A percentile compares a stretch with the other conserved stretches of the same genome.
Evolutionary conservation across 2,888 invertebrate genomes (phyloP).

Genomic region (Abrostola tripartita): DNA sequence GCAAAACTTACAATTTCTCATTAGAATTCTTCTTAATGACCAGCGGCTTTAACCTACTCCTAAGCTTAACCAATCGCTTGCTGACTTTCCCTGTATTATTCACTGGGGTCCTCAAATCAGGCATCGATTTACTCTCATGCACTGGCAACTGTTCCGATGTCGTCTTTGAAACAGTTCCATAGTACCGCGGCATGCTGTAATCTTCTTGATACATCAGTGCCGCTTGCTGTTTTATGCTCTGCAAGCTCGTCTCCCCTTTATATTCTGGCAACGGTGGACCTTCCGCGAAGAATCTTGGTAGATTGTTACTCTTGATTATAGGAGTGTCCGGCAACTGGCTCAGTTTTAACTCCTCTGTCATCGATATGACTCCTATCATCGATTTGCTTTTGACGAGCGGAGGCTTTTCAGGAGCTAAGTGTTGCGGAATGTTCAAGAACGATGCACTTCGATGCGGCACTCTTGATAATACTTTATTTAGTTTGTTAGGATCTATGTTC

Average conservation of each 20-base stretch:
- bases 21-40: slow-evolving; percentile 84
- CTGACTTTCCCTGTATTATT: slow-evolving; percentile 75
- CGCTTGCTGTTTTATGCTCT: slow-evolving; percentile 86
- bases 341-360: slow-evolving; percentile 74
- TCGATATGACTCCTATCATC: slow-evolving; percentile 76
- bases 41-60: slow-evolving; percentile 82
- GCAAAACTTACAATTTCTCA: slow-evolving; percentile 68
- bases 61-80: slow-evolving; percentile 81
- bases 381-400: slow-evolving; percentile 81
- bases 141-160: slow-evolving; percentile 67
- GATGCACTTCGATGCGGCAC: slow-evolving; percentile 85
- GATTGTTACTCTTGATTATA: slow-evolving; percentile 81
- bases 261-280: slow-evolving; percentile 78
- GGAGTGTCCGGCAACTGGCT: slow-evolving; percentile 84
- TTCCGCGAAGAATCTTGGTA: slow-evolving; percentile 84
- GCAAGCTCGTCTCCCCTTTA: slow-evolving; percentile 80
- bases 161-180: slow-evolving; percentile 79
- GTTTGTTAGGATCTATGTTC: slow-evolving; percentile 78
- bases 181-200: slow-evolving; percentile 90
- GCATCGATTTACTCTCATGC: slow-evolving; percentile 86
- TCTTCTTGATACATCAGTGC: slow-evolving; percentile 86
- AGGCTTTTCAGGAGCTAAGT: slow-evolving; percentile 79
- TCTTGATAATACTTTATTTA: slow-evolving; percentile 80
- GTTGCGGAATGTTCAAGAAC: slow-evolving; percentile 83
- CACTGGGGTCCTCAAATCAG: slow-evolving; percentile 77